Base-by-base conservation (phyloP, 2,797 vertebrate genomes). In the Nothura maculosa region DNA sequence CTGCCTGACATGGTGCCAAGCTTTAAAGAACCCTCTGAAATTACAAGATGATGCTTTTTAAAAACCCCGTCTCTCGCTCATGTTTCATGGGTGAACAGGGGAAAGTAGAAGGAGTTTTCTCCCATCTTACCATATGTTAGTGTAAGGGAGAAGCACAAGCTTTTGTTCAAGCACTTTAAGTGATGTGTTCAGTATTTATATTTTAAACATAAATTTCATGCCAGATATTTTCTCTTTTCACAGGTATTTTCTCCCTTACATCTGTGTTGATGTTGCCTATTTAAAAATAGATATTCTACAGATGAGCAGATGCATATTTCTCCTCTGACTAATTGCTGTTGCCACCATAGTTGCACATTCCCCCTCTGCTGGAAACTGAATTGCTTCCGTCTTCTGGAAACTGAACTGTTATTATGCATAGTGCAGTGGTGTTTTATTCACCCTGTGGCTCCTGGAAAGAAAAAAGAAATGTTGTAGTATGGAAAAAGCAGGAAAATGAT, bases 21-120 rank as follows among this genome's bases (percentile, higher is more conserved):
- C 50, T 91, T 82, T 67, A 80, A 64, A 81, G 62, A 88, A 38
- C 47, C 40, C 6, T 77, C 76, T 77, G 61, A 76, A 92, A 91
- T 86, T 40, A 50, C 43, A 64, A 78, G 45, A 38, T 36, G 1
- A 67, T 1, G 1, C 1, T 81, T 80, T 69, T 50, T 19, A 19
- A 55, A n/a, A 55, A n/a, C 70, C n/a, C 30, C 6, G 87, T 87
- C 61, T 67, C 47, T 92, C 18, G 34, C 12, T 32, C n/a, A 2
- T 63, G 16, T 85, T 81, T 82, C 47, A 60, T 8, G 80, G 36
- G 0, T 11, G 19, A 50, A n/a, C 10, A 72, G 22, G 48, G 34
- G 34, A 52, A 52, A 10, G 30, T 67, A 36, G 70, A 81, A 86
- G 43, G 17, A 13, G 5, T 10, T 69, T 89, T 66, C 21, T 58